Conservation (phyloP, 2,888 invertebrate genomes). For the Nebria brevicollis region DNA sequence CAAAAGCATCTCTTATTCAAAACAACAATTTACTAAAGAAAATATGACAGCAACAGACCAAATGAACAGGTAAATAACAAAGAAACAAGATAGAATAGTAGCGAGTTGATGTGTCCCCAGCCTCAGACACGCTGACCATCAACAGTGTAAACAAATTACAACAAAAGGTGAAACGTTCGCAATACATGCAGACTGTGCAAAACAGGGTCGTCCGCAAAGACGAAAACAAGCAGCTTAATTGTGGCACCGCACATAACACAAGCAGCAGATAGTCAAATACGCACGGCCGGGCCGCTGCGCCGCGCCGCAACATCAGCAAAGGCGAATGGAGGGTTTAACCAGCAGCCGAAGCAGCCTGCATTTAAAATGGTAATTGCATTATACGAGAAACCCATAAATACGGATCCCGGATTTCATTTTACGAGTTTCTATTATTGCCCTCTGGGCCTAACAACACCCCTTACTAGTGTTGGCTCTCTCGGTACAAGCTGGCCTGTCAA, state of each 20-base stretch:
- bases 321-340: background rate
- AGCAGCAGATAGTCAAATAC: conserved; percentile 18
- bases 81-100: background rate
- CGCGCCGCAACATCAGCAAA: background rate
- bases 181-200: background rate
- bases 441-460: conserved; percentile 1
- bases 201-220: background rate
- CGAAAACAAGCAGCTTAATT: conserved; percentile 1
- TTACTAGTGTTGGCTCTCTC: background rate
- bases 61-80: background rate
- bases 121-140: background rate
- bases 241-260: conserved; percentile 14
- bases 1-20: background rate
- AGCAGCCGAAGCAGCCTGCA: conserved; percentile 13
- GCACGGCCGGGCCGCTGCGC: background rate
- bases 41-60: background rate
- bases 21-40: background rate
- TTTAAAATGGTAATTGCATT: conserved; percentile 49
- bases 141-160: conserved; percentile 31
- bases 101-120: background rate
- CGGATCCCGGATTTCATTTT: conserved; percentile 42
- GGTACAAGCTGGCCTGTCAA: conserved; percentile 50
- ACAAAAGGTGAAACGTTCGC: conserved; percentile 27
- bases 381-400: conserved; percentile 46
- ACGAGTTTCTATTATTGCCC: conserved; percentile 43